A percentile compares a stretch with the other conserved stretches of the same genome.
Evolutionary conservation across 2,888 invertebrate species (phyloP).

Genomic region (Hypomecis punctinalis): DNA sequence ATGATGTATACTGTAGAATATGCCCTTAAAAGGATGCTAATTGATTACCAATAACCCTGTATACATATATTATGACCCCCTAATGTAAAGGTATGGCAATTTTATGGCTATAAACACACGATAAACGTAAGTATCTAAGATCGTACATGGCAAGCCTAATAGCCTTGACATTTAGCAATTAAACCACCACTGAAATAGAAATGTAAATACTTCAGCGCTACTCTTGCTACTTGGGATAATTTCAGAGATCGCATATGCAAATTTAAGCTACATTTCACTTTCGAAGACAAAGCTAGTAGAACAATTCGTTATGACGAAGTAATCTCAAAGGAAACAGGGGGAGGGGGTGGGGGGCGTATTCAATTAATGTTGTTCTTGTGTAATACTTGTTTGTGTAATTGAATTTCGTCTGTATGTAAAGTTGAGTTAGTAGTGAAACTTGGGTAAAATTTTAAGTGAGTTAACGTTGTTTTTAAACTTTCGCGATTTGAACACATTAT

Average conservation of each 20-base stretch:
- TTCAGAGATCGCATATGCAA: conserved; percentile 3
- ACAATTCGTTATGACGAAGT: conserved; percentile 29
- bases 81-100: too few species aligned
- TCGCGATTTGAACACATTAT: too few species aligned
- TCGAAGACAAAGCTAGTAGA: conserved; percentile 17
- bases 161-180: too few species aligned
- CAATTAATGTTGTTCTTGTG: conserved; percentile 42
- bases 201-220: neutral
- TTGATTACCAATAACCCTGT: too few species aligned
- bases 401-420: conserved; percentile 34
- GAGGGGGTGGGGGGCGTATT: conserved; percentile 36
- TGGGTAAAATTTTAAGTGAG: conserved; percentile 6
- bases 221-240: neutral
- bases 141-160: too few species aligned
- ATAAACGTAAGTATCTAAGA: too few species aligned
- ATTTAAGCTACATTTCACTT: conserved; percentile 18
- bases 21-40: too few species aligned
- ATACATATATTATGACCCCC: too few species aligned
- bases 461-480: too few species aligned
- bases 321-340: conserved; percentile 40
- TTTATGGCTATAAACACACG: too few species aligned
- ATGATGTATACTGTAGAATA: too few species aligned
- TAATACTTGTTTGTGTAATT: conserved; percentile 41
- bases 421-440: conserved; percentile 18
- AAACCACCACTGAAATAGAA: too few species aligned